Base-by-base conservation (phyloP, 53 echinoderm and acorn worm genomes). In the Henricia sp. region DNA sequence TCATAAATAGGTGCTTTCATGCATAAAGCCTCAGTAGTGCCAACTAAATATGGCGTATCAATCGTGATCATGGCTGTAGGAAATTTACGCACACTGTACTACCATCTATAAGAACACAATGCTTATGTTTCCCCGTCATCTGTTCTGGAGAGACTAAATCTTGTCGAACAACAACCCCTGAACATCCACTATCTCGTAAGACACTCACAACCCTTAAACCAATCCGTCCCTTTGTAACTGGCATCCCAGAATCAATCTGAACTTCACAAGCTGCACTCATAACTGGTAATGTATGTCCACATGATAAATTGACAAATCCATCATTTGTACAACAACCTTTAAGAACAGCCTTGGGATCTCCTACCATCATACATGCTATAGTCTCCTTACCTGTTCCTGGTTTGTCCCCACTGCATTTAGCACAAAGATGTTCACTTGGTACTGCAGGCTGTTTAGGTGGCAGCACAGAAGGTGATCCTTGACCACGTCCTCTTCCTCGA, bases 211-310 rank as follows among this genome's bases (percentile, higher is more conserved):
- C 55, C 9, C 38, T 52, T 1, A 19, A 17, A 20, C 38, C 70
- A 25, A 84, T 57, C 2, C 25, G 13, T 21, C 71, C 84, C 17
- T 38, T 21, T 4, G 41, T 44, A 21, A 84, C 84, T 11, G 84
- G 84, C 71, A 71, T 71, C 30, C 51, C 71, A 1, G 39, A 23
- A 16, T 46, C 46, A 4, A 75, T 34, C 42, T 54, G 28, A 19
- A 54, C 40, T 40, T 57, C 42, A 36, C 71, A 71, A 11, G 72
- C 42, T 6, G 60, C 84, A 57, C 57, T 71, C 72, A 84, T 70
- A 30, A 84, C 70, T 21, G 84, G 72, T 3, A 84, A 23, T 1
- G 19, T 71, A 71, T 84, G 84, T 6, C 84, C 84, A 71, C 84
- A 70, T 3, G 39, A 35, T 43, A 70, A 41, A 23, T 57, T 71